Evolutionary conservation across 2,113 vertebrate species (phyloP).

Genomic region (Erinaceus europaeus): DNA sequence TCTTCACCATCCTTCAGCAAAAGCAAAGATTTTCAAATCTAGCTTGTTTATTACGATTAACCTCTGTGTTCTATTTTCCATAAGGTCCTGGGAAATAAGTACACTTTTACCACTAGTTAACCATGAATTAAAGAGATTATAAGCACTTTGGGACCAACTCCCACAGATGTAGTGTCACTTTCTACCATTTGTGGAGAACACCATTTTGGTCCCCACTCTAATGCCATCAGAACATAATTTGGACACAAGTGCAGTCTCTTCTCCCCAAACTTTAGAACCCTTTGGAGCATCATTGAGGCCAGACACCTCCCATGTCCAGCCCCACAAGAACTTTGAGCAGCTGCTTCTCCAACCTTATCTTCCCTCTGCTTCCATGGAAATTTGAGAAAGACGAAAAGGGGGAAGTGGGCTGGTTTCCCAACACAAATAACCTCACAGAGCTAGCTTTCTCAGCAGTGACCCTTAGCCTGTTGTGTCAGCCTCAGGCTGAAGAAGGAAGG

Average conservation of each 20-base stretch:
- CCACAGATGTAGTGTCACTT: neutral
- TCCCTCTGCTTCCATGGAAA: slow-evolving; percentile 69
- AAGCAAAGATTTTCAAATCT: neutral
- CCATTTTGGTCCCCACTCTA: too few relatives aligned
- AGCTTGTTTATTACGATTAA: neutral
- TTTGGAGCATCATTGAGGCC: neutral
- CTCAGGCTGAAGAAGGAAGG: slow-evolving; percentile 74
- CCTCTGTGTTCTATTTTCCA: fast-evolving
- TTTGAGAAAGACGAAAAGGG: slow-evolving; percentile 74
- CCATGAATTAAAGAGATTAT: neutral
- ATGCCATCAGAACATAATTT: fast-evolving
- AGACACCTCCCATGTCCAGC: neutral
- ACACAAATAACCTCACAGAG: slow-evolving; percentile 72
- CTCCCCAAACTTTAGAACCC: neutral
- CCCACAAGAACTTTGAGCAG: slow-evolving; percentile 43
- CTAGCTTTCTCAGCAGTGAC: slow-evolving; percentile 78
- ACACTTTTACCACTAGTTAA: too few relatives aligned
- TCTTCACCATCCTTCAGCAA: neutral
- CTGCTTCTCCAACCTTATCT: slow-evolving; percentile 59
- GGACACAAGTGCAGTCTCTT: neutral
- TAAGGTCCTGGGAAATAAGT: neutral
- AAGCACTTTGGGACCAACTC: too few relatives aligned
- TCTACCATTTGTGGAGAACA: neutral
- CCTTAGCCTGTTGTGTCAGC: slow-evolving; percentile 73
- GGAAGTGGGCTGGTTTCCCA: slow-evolving; percentile 71